These are phyloP conservation scores for Leptodactylus fuscus DNA, from an alignment of 2,113 vertebrate genomes.

Conservation along the genomic window DNA sequence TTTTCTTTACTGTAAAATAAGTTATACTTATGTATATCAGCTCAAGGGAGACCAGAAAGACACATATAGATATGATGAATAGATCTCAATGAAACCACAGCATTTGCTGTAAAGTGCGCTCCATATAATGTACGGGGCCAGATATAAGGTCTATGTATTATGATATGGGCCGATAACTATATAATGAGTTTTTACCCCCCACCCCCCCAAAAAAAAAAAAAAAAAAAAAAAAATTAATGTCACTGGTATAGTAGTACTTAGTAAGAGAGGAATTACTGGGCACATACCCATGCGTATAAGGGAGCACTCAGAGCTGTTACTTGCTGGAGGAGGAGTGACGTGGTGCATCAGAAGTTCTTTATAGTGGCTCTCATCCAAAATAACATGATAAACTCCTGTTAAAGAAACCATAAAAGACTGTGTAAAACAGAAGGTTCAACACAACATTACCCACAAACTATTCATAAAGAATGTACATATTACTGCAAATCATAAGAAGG, in stretches of 20 bases:
- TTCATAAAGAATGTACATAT: background rate
- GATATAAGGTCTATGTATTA: too few relatives aligned
- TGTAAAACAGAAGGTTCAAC: background rate
- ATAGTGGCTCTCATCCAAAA: conserved; percentile 95
- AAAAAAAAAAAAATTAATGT: too few relatives aligned
- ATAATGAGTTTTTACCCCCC: too few relatives aligned
- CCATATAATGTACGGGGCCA: too few relatives aligned
- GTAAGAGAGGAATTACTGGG: background rate
- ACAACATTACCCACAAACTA: background rate
- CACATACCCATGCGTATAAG: conserved; percentile 96
- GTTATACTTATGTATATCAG: too few relatives aligned
- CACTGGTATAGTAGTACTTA: background rate
- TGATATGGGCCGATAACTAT: too few relatives aligned
- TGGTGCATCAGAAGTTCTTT: conserved; percentile 91
- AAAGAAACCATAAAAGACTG: background rate
- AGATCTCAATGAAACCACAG: too few relatives aligned
- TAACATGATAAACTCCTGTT: conserved; percentile 88
- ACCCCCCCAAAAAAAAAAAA: too few relatives aligned
- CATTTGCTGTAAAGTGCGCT: too few relatives aligned
- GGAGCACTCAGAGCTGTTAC: conserved; percentile 89
- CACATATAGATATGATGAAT: too few relatives aligned
- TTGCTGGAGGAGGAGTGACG: conserved; percentile 91
- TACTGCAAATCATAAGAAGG: background rate
- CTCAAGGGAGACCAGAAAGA: too few relatives aligned
- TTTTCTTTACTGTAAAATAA: too few relatives aligned